A percentile compares a stretch with the other conserved stretches of the same genome.
Evolutionary conservation across 2,113 vertebrate genomes (phyloP).

Genomic region (Marmota flaviventris): DNA sequence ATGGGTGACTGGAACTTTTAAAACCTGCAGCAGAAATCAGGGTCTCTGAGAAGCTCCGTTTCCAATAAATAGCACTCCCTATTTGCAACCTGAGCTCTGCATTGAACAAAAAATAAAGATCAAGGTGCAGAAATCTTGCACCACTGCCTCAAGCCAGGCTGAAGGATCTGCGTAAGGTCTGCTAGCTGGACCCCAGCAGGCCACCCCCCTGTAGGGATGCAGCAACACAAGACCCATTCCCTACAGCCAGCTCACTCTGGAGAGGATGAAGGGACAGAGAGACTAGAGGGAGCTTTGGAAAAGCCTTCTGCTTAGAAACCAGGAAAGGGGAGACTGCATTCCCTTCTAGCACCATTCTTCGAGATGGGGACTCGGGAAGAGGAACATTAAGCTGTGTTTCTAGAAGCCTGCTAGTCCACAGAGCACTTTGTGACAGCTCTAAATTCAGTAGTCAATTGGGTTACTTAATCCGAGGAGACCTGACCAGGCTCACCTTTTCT

Average conservation of each 20-base stretch:
- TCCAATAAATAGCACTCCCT: neutral
- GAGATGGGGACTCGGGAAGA: neutral
- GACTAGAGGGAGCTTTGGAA: neutral
- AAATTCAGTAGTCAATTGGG: fast-evolving
- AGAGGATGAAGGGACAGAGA: neutral
- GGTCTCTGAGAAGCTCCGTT: neutral
- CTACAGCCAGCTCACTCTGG: neutral
- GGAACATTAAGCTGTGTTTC: neutral
- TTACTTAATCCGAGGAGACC: neutral
- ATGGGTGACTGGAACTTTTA: neutral
- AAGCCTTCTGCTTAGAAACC: neutral
- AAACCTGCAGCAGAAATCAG: neutral
- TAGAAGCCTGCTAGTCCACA: fast-evolving
- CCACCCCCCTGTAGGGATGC: fast-evolving
- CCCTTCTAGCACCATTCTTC: neutral
- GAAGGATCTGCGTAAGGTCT: neutral
- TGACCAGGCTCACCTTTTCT: neutral
- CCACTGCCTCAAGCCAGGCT: neutral
- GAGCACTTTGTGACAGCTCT: neutral
- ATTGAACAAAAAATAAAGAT: neutral
- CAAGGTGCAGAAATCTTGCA: neutral
- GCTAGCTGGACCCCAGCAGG: neutral
- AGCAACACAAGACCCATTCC: fast-evolving
- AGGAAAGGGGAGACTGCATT: neutral
- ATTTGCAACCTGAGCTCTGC: neutral